Conservation (phyloP, 2,113 vertebrate genomes). For the Cyphomyrus plagiostoma region DNA sequence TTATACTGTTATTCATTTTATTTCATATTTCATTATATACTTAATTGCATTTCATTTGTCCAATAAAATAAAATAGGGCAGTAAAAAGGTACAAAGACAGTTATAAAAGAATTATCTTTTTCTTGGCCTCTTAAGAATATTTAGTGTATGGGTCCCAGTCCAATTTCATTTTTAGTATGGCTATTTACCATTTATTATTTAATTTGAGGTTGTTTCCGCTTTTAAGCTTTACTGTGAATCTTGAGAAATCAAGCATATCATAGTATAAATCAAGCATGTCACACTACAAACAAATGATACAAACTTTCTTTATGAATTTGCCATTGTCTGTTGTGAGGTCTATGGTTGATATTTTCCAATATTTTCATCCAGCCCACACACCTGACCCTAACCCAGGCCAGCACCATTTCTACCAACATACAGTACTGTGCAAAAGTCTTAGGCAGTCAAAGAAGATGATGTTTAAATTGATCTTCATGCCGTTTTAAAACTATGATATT, state of each 20-base stretch:
- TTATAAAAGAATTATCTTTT: not conserved
- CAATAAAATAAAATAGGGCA: not conserved
- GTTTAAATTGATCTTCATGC: not conserved
- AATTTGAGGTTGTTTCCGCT: not conserved
- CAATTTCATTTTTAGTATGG: not conserved
- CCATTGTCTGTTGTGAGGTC: conserved; percentile 65
- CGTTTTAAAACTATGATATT: not conserved
- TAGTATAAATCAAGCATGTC: not conserved
- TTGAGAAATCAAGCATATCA: not conserved
- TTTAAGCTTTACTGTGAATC: not conserved
- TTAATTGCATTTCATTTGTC: not conserved
- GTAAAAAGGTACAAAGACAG: not conserved
- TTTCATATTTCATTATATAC: not conserved
- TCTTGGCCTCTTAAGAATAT: not conserved
- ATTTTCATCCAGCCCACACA: not conserved
- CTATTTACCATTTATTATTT: not conserved
- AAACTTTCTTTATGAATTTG: conserved; percentile 28
- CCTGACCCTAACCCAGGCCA: not conserved
- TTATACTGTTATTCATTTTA: not conserved
- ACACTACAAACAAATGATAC: not conserved
- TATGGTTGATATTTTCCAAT: conserved; percentile 37
- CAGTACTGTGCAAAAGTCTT: not conserved
- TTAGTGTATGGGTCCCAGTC: not conserved
- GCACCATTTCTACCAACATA: not conserved
- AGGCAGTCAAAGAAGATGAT: not conserved